Percentiles rank a stretch among this genome's conserved stretches.
Evolutionary conservation across 2,888 invertebrate genomes (phyloP).

Genomic region (Amphipyra tragopoginis): DNA sequence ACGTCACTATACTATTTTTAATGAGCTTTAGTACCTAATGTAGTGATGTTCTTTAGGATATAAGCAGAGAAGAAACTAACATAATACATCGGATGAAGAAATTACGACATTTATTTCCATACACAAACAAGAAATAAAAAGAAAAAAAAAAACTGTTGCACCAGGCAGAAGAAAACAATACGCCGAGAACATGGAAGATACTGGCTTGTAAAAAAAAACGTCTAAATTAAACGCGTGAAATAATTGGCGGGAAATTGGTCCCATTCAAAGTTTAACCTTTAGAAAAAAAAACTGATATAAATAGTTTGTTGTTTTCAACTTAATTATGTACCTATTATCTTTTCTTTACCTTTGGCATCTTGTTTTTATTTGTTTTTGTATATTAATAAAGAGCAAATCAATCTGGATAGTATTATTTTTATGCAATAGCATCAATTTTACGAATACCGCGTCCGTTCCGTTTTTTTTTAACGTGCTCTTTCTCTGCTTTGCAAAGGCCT

Average conservation of each 20-base stretch:
- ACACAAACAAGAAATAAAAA: constrained; percentile 20
- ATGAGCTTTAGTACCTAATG: constrained; percentile 22
- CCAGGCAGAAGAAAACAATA: constrained; percentile 13
- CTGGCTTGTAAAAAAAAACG: constrained; percentile 15
- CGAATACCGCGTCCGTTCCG: too few species aligned
- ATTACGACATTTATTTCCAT: constrained; percentile 26
- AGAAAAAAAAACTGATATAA: constrained; percentile 18
- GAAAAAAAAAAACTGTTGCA: constrained; percentile 4
- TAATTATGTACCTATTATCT: constrained; percentile 14
- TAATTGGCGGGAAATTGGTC: constrained; percentile 17
- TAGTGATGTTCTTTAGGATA: constrained; percentile 22
- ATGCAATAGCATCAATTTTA: too few species aligned
- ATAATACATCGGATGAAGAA: constrained; percentile 30
- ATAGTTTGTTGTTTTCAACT: constrained; percentile 25
- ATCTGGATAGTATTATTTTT: background rate
- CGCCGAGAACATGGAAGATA: constrained; percentile 6
- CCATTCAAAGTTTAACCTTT: constrained; percentile 36
- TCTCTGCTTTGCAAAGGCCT: too few species aligned
- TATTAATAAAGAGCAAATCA: constrained; percentile 11
- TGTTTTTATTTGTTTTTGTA: constrained; percentile 36
- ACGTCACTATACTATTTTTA: constrained; percentile 26
- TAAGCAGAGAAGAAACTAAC: constrained; percentile 37
- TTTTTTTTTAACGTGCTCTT: too few species aligned
- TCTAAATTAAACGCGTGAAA: constrained; percentile 6
- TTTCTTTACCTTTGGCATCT: constrained; percentile 35